phyloP scores from a whole-genome alignment of 2,797 vertebrate genomes.

The Nasua narica region DNA sequence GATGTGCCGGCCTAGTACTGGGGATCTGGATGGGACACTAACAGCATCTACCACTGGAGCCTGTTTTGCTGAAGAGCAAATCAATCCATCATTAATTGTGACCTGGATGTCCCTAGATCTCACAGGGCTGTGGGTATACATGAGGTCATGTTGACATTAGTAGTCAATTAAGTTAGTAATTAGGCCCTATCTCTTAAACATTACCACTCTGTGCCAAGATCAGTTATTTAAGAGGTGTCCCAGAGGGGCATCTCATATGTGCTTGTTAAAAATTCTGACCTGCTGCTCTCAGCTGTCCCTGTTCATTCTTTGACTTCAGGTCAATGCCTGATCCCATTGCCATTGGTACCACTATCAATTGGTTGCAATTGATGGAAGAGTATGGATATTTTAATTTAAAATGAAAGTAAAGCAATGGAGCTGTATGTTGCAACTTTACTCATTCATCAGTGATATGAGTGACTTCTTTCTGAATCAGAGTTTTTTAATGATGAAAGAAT shows the following conservation, averaged over 20 bases:
- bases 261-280: neutral
- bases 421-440: neutral
- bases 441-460: neutral
- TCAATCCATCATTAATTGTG: constrained; percentile 17
- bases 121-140: constrained; percentile 22
- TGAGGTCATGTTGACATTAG: constrained; percentile 32
- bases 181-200: neutral
- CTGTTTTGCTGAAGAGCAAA: neutral
- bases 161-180: constrained; percentile 30
- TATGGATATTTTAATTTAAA: neutral
- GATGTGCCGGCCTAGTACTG: neutral
- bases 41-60: neutral
- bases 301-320: neutral
- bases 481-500: neutral
- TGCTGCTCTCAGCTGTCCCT: neutral
- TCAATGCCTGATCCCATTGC: neutral
- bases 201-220: neutral
- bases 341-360: neutral
- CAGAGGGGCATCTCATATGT: neutral
- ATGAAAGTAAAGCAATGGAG: neutral
- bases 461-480: neutral
- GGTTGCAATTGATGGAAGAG: neutral
- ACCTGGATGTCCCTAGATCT: neutral
- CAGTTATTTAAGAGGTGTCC: neutral
- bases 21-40: neutral